phyloP scores from a whole-genome alignment of 2,113 vertebrate genomes.

The Rhinoptilus africanus region DNA sequence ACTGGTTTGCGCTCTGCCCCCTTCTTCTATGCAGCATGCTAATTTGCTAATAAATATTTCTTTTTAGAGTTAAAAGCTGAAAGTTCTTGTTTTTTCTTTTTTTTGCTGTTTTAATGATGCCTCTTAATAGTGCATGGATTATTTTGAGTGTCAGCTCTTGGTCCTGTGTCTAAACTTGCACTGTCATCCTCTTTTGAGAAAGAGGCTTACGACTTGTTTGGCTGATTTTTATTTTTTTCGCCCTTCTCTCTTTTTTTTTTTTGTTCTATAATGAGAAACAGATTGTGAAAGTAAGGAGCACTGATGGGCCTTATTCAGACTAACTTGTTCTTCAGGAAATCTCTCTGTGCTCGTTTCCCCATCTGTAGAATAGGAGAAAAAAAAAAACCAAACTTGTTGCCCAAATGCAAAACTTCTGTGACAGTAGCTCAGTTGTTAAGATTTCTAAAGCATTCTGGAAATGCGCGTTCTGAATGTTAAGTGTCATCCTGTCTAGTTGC shows the following conservation, averaged over 20 bases:
- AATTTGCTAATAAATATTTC: constrained; percentile 18
- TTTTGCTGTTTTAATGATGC: background rate
- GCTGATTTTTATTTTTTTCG: background rate
- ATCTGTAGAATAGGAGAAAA: constrained; percentile 15
- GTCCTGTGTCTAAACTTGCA: background rate
- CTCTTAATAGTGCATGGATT: background rate
- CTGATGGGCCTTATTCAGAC: background rate
- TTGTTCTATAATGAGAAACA: constrained; percentile 6
- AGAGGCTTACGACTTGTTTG: background rate
- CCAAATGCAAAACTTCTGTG: constrained; percentile 22
- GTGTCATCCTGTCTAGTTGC: background rate
- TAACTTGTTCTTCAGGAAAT: constrained; percentile 50
- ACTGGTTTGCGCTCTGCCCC: background rate
- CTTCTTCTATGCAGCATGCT: background rate
- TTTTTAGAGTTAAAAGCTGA: background rate
- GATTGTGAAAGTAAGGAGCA: constrained; percentile 12
- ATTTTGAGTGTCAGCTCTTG: background rate
- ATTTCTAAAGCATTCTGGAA: constrained; percentile 20
- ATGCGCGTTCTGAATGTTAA: background rate
- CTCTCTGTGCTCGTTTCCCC: constrained; percentile 26
- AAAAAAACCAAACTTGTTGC: background rate
- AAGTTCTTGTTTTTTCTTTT: background rate
- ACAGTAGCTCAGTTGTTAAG: background rate
- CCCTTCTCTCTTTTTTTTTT: background rate
- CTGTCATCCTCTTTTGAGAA: background rate